Evolutionary conservation across 1,140 invertebrate species (phyloP), one percentile per base, ranked within the genome.

Genomic region (Diplogasteroides magnus): DNA sequence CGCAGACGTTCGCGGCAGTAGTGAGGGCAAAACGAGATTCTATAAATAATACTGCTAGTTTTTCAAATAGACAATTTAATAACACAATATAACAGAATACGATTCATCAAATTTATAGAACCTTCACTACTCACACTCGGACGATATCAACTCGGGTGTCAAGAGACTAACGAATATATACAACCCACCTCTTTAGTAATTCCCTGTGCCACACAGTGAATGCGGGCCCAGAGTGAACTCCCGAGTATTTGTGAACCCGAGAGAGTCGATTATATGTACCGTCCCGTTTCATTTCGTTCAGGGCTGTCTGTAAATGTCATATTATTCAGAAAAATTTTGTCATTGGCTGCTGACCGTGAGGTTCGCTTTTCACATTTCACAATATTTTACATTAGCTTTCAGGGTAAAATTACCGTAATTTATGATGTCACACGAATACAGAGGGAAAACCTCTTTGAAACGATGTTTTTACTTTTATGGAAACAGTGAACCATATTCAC

Each of bases 221-320:
- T n/a, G n/a, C n/a, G n/a, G n/a, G n/a, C 15, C 66, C 66, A 6
- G 66, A 68, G 26, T 71, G 68, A 31, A 61, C 31, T 55, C 67
- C 66, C 19, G 63, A 26, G 29, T 23, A 70, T 28, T 68, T 69
- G 68, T 70, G 65, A 69, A 75, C 26, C 76, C 74, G 37, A 2
- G 64, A 31, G 27, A 70, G 31, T 23, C 37, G 29, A 58, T 68
- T 69, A 37, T 69, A 70, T 13, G 31, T 23, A 26, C 68, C 66
- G 48, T 48, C 31, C n/a, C 69, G 59, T 64, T 83, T 83, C 29
- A 83, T 67, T 26, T 75, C 60, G 48, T 78, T 78, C 11, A 83
- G 15, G 11, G 81, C 82, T 23, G 6, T 48, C 37, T 48, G 37
- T 11, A 48, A 48, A 48, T 6, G 37, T 48, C 6, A 19, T 11